phyloP scores from a whole-genome alignment of 1,140 invertebrate species.

The Vanessa tameamea region DNA sequence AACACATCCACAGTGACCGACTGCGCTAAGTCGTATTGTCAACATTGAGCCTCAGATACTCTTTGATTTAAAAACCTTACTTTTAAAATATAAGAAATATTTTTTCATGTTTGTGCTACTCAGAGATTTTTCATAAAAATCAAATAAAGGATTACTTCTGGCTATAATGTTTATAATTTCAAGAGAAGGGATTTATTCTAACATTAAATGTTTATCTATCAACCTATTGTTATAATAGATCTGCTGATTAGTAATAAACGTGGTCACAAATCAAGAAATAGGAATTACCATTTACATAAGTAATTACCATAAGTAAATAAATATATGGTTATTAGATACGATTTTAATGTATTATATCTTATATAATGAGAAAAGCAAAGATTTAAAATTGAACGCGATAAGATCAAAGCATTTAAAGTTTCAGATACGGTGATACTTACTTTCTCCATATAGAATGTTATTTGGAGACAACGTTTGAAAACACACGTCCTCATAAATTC shows the following conservation, averaged over 20 bases:
- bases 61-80: neutral
- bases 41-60: slow-evolving; percentile 4
- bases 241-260: too few species aligned
- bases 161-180: too few species aligned
- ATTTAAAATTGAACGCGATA: neutral
- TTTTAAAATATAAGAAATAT: too few species aligned
- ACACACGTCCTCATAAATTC: neutral
- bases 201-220: too few species aligned
- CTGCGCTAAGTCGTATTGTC: slow-evolving; percentile 15
- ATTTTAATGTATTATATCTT: neutral
- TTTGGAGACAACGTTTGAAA: slow-evolving; percentile 1
- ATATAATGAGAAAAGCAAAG: neutral
- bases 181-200: too few species aligned
- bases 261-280: too few species aligned
- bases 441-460: slow-evolving; percentile 2
- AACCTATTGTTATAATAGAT: too few species aligned
- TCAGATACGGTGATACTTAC: neutral
- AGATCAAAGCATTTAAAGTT: neutral
- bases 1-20: slow-evolving; percentile 27
- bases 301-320: neutral
- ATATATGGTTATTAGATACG: neutral
- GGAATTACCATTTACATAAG: too few species aligned
- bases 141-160: too few species aligned
- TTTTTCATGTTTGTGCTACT: neutral
- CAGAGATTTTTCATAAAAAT: too few species aligned